Evolutionary conservation across 2,888 invertebrate genomes (phyloP), one percentile per base, ranked within the genome.

Genomic region (Asteroscopus sphinx): DNA sequence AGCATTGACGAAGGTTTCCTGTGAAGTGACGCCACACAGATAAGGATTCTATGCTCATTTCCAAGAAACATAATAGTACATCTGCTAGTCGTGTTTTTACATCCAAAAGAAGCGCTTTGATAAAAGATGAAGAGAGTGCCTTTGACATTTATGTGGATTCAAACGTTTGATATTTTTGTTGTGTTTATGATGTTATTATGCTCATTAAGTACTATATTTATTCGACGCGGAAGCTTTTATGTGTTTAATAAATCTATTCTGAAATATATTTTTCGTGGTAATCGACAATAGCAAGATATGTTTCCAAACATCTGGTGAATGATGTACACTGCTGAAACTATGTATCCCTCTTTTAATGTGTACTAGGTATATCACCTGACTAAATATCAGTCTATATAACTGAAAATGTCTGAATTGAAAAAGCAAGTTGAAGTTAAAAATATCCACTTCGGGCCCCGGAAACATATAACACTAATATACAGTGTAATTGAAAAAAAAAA

Each of bases 111-210:
- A 68, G 61, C 46, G 55, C 61, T 79, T 73, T 77, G 73, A 72
- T 66, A 51, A 49, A 58, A 64, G 51, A 74, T 66, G 62, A 74
- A 64, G 42, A 56, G 45, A 56, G 48, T 81, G 80, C 37, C 68
- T 72, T 78, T 77, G 81, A 75, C 73, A 71, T 74, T 75, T 64
- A 73, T 76, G 53, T 57, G 67, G 64, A 66, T 65, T 56, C 52
- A 57, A 69, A 46, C 56, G 52, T 73, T 70, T 70, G 75, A 79
- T 72, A 67, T 72, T 56, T 77, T 68, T 71, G 45, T 52, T 55
- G 37, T 47, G 47, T 49, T 47, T 37, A 49, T 47, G 16, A 63
- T 53, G 39, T 57, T 70, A 47, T 73, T 52, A 59, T 60, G 53
- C 52, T 63, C 48, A 64, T 74, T 70, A 70, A 35, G 13, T 46